Conservation (phyloP, 1,140 invertebrate species). For the Drosophila elegans region DNA sequence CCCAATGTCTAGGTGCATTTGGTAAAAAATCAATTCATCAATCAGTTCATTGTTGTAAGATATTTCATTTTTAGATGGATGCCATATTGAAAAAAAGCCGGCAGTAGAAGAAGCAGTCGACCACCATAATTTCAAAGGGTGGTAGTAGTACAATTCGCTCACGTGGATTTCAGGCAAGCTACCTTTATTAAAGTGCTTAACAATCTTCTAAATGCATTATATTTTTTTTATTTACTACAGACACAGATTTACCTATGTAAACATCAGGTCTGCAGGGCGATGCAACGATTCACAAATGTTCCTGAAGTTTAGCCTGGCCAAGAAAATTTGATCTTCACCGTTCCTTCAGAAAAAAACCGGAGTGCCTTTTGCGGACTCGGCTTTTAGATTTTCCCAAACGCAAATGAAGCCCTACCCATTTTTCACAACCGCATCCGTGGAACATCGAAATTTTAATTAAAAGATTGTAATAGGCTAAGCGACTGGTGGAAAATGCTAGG, state of each 20-base stretch:
- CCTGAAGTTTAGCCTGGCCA: neutral
- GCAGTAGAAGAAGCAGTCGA: neutral
- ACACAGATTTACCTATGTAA: neutral
- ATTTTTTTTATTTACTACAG: conserved; percentile 1
- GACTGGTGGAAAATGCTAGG: conserved; percentile 1
- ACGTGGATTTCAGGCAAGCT: neutral
- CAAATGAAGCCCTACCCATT: conserved; percentile 5
- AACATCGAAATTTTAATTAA: conserved; percentile 2
- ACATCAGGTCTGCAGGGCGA: no score
- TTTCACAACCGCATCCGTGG: neutral
- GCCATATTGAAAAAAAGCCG: neutral
- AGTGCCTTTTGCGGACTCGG: neutral
- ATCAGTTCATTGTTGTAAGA: no score
- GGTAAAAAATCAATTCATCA: no score
- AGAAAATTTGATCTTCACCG: no score
- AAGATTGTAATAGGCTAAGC: neutral
- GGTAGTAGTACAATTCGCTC: neutral
- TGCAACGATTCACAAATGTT: neutral
- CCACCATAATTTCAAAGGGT: conserved; percentile 1
- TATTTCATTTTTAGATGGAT: neutral
- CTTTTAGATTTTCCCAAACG: neutral
- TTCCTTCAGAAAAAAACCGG: neutral
- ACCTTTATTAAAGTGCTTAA: neutral
- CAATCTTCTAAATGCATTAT: neutral
- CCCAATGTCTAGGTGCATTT: no score